Evolutionary conservation across 1,140 invertebrate genomes (phyloP), one percentile per base, ranked within the genome.

Genomic region (Antheraea mylitta): DNA sequence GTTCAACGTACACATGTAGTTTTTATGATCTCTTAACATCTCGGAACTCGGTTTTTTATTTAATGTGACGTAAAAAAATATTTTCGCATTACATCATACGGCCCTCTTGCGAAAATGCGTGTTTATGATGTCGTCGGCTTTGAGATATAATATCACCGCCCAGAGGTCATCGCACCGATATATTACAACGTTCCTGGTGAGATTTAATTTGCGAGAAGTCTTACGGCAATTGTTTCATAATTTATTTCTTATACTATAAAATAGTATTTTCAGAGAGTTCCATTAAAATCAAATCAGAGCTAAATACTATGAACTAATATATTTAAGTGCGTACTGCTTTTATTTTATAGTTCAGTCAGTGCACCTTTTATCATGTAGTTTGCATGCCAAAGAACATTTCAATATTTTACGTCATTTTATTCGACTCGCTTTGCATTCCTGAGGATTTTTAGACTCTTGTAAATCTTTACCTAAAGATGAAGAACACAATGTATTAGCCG

Each of bases 121-220:
- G 64, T 66, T 76, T 76, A 65, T 45, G 42, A 67, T 73, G 71
- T 73, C 36, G 59, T 69, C 67, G 22, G 63, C 71, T 74, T 77
- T 72, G 61, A 71, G 75, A 53, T 53, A 79, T 79, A 79, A 74
- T 72, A 77, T 79, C 78, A 45, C 70, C 64, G 69, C 45, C 58
- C 18, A 30, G 69, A 70, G 75, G 68, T 72, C 71, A 72, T 65
- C 68, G 70, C 45, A 72, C 74, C 36, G 48, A 68, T 72, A 48
- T 72, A 66, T 68, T 70, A 68, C 61, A 63, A 19, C 42, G 66
- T 73, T 73, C 60, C 45, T 18, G 63, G 18, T 38, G 65, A 66
- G 68, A 73, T 72, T 69, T 72, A 45, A 73, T 58, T 67, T 69
- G 66, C 68, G n/a, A 11, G 37, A 61, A 64, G 59, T 67, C 36